Percentiles rank a stretch among this genome's conserved stretches.
phyloP scores from a whole-genome alignment of 2,113 vertebrate genomes.

The Hiodon alosoides region DNA sequence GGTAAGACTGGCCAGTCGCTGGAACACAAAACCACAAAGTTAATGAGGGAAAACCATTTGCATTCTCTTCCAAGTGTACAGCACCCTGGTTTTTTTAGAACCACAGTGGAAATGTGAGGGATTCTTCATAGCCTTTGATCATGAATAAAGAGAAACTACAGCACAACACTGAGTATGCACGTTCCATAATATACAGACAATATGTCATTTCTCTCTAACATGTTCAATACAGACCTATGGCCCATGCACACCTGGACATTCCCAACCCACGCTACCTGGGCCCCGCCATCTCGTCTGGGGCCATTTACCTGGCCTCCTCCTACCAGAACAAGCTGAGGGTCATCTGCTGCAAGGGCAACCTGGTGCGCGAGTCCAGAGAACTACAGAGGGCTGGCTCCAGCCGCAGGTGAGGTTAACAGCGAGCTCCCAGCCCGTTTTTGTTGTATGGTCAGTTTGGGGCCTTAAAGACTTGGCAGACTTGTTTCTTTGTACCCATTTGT shows the following conservation, averaged over 20 bases:
- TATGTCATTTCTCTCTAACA: not conserved
- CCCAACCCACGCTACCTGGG: constrained; percentile 92
- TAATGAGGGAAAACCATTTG: not conserved
- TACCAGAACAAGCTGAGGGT: constrained; percentile 96
- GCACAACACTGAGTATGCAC: not conserved
- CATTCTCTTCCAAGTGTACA: not conserved
- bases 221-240: constrained; percentile 65
- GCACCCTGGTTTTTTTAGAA: too few relatives aligned
- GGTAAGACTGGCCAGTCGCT: constrained; percentile 63
- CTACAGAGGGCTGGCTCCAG: constrained; percentile 74
- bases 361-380: constrained; percentile 86
- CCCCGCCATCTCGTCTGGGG: constrained; percentile 91
- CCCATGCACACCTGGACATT: constrained; percentile 88
- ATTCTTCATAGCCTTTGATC: not conserved
- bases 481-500: too few relatives aligned
- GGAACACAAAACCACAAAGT: not conserved
- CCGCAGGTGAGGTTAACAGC: constrained; percentile 46
- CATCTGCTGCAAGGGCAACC: constrained; percentile 96
- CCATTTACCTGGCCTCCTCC: constrained; percentile 94
- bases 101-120: not conserved
- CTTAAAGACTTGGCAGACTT: too few relatives aligned
- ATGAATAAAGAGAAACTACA: not conserved
- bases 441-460: not conserved
- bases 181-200: too few relatives aligned
- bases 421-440: too few relatives aligned